phyloP scores from a whole-genome alignment of 1,140 invertebrate species.

The Drosophila mauritiana region DNA sequence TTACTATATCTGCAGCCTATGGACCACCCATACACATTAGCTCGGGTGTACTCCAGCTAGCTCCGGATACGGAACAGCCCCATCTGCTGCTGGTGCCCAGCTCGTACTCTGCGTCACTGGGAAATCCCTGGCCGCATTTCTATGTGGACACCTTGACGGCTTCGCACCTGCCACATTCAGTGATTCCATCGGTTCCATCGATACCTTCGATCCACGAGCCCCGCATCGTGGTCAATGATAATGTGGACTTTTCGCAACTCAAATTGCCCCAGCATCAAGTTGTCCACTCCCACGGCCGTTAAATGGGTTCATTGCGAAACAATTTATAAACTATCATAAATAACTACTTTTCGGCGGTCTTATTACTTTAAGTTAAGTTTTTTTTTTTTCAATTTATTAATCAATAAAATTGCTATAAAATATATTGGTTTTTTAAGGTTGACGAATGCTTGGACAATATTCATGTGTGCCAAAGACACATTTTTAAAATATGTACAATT shows the following conservation, averaged over 20 bases:
- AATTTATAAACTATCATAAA: not conserved
- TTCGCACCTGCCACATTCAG: conserved; percentile 33
- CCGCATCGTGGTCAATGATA: conserved; percentile 37
- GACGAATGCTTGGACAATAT: no score
- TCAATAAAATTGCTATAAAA: no score
- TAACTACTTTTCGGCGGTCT: not conserved
- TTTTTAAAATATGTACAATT: not conserved
- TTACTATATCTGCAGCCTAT: conserved; percentile 19
- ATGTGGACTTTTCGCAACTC: conserved; percentile 53
- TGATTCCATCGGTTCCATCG: not conserved
- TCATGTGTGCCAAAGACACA: no score
- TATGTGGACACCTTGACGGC: conserved; percentile 34
- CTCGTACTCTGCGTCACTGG: conserved; percentile 5
- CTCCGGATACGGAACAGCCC: conserved; percentile 38
- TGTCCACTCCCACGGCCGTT: conserved; percentile 47
- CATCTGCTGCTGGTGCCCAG: conserved; percentile 46
- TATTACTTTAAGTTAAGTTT: not conserved
- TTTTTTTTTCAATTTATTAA: not conserved
- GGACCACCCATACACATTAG: conserved; percentile 65
- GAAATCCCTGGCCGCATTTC: conserved; percentile 34
- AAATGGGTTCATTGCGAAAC: not conserved
- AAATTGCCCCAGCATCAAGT: conserved; percentile 15
- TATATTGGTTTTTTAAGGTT: no score
- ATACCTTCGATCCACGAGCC: conserved; percentile 21
- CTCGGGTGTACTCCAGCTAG: conserved; percentile 61